Conservation (phyloP, 2,888 invertebrate genomes). For the Sinopyrophorus schimmeli region DNA sequence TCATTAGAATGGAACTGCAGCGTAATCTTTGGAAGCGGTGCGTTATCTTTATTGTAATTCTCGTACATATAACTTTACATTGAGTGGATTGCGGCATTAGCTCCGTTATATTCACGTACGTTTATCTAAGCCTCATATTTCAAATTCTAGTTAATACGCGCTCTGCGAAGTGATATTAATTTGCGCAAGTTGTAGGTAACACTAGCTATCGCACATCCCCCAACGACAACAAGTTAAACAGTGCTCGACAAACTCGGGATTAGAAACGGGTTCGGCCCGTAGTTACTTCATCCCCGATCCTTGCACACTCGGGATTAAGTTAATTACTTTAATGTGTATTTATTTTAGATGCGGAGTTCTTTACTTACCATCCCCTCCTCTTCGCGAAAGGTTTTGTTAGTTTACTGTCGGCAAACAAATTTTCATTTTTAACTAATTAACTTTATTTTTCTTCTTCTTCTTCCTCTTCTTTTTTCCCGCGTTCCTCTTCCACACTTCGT, state of each 20-base stretch:
- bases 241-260: slow-evolving; percentile 31
- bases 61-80: slow-evolving; percentile 31
- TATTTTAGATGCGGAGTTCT: slow-evolving; percentile 21
- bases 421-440: too few species aligned
- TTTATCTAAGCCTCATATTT: slow-evolving; percentile 39
- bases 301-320: slow-evolving; percentile 38
- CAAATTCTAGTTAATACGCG: slow-evolving; percentile 39
- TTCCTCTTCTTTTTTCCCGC: too few species aligned
- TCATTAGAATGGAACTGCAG: slow-evolving; percentile 30
- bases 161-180: slow-evolving; percentile 38
- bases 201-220: slow-evolving; percentile 37
- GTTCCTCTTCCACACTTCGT: too few species aligned
- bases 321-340: slow-evolving; percentile 41
- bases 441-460: too few species aligned
- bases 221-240: slow-evolving; percentile 37
- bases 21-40: slow-evolving; percentile 30
- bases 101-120: slow-evolving; percentile 36
- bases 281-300: slow-evolving; percentile 14
- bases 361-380: slow-evolving; percentile 4
- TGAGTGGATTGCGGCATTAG: slow-evolving; percentile 32
- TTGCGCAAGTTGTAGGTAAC: slow-evolving; percentile 34
- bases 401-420: too few species aligned
- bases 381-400: too few species aligned
- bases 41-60: slow-evolving; percentile 34
- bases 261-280: slow-evolving; percentile 25